phyloP scores from a whole-genome alignment of 2,113 vertebrate genomes.

The Gila orcuttii region DNA sequence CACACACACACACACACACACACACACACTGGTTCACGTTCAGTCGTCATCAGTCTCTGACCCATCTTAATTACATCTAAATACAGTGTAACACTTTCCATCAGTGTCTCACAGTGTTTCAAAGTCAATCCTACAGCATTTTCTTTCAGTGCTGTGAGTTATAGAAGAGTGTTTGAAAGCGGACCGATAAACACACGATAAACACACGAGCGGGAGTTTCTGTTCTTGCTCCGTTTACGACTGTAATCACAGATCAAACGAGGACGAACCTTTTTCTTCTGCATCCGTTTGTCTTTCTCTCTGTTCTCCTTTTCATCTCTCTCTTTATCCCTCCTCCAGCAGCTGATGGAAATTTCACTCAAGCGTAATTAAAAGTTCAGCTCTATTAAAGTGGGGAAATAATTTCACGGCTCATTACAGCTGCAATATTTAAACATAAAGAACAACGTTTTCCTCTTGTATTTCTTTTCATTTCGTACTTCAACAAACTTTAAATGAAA shows the following conservation, averaged over 20 bases:
- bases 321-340: not conserved
- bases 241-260: not conserved
- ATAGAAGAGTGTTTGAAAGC: not conserved
- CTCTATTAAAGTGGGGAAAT: constrained; percentile 50
- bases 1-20: too few species aligned
- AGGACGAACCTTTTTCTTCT: not conserved
- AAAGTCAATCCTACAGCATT: too few species aligned
- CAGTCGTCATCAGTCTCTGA: too few species aligned
- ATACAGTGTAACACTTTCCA: too few species aligned
- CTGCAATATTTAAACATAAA: constrained; percentile 20
- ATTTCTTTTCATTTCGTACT: constrained; percentile 41
- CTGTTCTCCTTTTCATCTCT: constrained; percentile 13
- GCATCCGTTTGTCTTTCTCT: not conserved
- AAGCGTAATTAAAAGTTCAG: constrained; percentile 43
- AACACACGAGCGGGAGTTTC: not conserved
- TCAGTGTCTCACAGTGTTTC: too few species aligned
- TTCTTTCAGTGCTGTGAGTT: not conserved
- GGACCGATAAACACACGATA: not conserved
- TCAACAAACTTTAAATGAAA: not conserved
- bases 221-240: not conserved
- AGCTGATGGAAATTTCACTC: constrained; percentile 18
- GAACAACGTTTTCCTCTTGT: constrained; percentile 6
- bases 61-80: too few species aligned
- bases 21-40: too few species aligned
- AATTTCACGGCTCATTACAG: constrained; percentile 53